Evolutionary conservation across 2,113 vertebrate species (phyloP).

Genomic region (Erpornis zantholeuca): DNA sequence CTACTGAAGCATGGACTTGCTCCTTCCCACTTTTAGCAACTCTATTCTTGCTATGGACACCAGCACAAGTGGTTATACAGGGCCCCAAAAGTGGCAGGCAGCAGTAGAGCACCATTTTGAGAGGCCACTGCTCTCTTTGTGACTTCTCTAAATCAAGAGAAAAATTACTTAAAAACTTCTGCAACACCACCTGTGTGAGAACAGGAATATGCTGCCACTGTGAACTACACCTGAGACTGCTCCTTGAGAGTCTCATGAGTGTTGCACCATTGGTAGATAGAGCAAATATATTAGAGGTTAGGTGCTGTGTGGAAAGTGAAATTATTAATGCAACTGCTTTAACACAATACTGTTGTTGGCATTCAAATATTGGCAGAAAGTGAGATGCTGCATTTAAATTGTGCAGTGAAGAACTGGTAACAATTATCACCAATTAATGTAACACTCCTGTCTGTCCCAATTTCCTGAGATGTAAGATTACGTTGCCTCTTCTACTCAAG

Average conservation of each 20-base stretch:
- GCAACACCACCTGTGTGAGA: neutral
- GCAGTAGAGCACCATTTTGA: neutral
- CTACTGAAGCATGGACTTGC: neutral
- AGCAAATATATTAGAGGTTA: neutral
- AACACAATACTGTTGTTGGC: neutral
- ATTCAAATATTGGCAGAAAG: neutral
- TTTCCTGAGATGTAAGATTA: neutral
- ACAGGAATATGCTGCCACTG: neutral
- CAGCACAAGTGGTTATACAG: neutral
- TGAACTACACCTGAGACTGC: neutral
- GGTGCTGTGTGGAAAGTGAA: neutral
- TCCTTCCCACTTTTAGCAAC: neutral
- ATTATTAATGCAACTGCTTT: neutral
- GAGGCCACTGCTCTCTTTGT: neutral
- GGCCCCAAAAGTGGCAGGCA: neutral
- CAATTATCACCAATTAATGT: neutral
- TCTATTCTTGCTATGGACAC: neutral
- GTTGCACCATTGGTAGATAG: rapidly evolving
- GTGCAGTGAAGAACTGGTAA: neutral
- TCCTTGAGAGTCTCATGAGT: neutral
- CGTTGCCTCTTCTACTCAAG: neutral
- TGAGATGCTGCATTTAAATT: neutral
- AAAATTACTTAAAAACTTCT: neutral
- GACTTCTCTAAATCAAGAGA: neutral
- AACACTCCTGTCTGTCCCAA: neutral